Base-by-base conservation (phyloP, 2,888 invertebrate genomes). In the Lycia hirtaria region DNA sequence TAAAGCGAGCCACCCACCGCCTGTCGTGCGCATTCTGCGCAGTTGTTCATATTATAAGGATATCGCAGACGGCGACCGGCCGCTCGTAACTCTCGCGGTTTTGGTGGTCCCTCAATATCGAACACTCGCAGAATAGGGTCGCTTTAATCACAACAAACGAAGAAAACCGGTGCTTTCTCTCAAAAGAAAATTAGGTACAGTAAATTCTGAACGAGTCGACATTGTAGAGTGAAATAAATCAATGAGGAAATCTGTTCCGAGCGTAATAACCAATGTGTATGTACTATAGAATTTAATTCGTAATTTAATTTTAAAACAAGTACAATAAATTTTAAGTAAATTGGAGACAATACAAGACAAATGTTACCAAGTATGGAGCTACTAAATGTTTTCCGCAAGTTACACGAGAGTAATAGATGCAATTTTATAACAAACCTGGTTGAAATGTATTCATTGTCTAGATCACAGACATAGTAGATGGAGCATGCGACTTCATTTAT, bases 1-100 rank as follows among this genome's bases (percentile, higher is more conserved):
- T 83, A 85, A 85, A 87, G 70, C 72, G 74, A 65, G 75, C 90
- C 88, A 88, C 89, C 87, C 88, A 87, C 86, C 64, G 65, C 70
- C 76, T 75, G 78, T 81, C 83, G 74, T 77, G 80, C 74, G 77
- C 81, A 83, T 80, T 80, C 76, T 78, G 76, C 69, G 65, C 68
- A 68, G 65, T 67, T 67, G 68, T 64, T 72, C 69, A 66, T 57
- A 51, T 52, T 71, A 71, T 69, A 67, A 68, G 70, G 69, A 72
- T 70, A 71, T 68, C 68, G 69, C 62, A 51, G 60, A 56, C 61
- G 62, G 41, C 35, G 44, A 32, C 44, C 43, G 55, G 37, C 47
- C 32, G 48, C 41, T 61, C 60, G 49, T 61, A 62, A 64, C 59
- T 51, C 44, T 49, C 43, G 43, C 50, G 33, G n/a, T 62, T 67